Base-by-base conservation (phyloP, 2,797 vertebrate species). In the Adrianichthys oophorus region DNA sequence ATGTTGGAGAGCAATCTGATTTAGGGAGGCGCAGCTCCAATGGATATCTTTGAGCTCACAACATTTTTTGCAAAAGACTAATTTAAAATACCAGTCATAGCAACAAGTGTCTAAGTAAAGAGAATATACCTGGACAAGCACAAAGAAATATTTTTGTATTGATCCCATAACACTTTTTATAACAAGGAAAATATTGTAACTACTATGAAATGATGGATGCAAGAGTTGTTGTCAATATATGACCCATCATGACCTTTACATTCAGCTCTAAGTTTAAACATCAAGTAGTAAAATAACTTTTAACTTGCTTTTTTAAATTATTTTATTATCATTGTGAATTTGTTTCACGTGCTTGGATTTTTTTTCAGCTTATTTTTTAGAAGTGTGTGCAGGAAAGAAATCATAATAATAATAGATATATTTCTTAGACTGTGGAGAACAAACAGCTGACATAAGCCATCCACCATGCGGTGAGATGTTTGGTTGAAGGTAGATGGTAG, bases 401-500 rank as follows among this genome's bases (percentile, higher is more conserved):
- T 48, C 15, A 14, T 18, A 17, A 21, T 2, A 52, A 15, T 1
- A 15, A 19, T n/a, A 23, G 14, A 45, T 14, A 16, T 15, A 10
- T 6, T 43, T 4, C 15, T 55, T 26, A n/a, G 6, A 24, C 50
- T 45, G 17, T 56, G 19, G 32, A 56, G 55, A 46, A 1, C 29
- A 19, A 3, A 48, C 5, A 5, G 40, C 53, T 48, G 5, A 26
- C 61, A 48, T 51, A 21, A 42, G 42, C 12, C 19, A 13, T 29
- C 23, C 65, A 52, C 40, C 37, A 50, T 49, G 42, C 55, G 65
- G 48, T 46, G 44, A 15, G 59, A 42, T 63, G 57, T 70, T 69
- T 52, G 58, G 65, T 76, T 61, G 70, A 71, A 70, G 37, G 51
- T 68, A 62, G 52, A 68, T 76, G 77, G 56, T 19, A 79, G 41